Evolutionary conservation across 2,797 vertebrate genomes (phyloP), one percentile per base, ranked within the genome.

Genomic region (Hylomyscus alleni): DNA sequence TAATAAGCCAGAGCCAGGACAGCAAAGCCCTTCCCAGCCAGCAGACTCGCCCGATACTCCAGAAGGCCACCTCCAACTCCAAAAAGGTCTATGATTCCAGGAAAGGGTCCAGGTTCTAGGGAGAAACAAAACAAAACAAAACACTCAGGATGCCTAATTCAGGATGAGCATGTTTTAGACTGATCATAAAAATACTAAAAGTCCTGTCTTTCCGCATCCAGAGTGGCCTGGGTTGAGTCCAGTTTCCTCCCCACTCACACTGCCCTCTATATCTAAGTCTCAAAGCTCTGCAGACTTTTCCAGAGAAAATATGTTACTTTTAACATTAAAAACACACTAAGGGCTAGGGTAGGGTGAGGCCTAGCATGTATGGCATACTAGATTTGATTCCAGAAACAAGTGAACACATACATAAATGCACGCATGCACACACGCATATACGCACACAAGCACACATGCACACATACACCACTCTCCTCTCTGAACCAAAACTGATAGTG

Each of bases 1-100:
- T 98, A 99, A 97, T 98, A 99, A 81, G 99, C 99, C 97, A 99
- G 97, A n/a, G 99, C 99, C 96, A 99, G 97, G 86, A 99, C 98
- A 37, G 98, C 99, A 98, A 99, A 99, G 26, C 99, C 99, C 26
- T 98, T 97, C 94, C 98, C 99, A 87, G 99, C 99, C 97, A 99
- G 95, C 54, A 99, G 98, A 97, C 99, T 99, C 56, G 99, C 99
- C 96, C 99, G 98, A 54, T 99, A 98, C 97, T 99, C 99, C 56
- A 97, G 97, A 20, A 99, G 98, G 50, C 98, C 98, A 86, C 99
- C 99, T 95, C 99, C 99, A 65, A 98, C 92, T 87, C 98, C 99
- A 83, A 98, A 99, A 92, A 99, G 20, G 95, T 99, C 99, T 93
- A 99, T 75, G 90, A 99, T 98, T 72, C 99, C 99, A 0, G 99